Base-by-base conservation (phyloP, 2,888 invertebrate species). In the Ichneumon xanthorius region DNA sequence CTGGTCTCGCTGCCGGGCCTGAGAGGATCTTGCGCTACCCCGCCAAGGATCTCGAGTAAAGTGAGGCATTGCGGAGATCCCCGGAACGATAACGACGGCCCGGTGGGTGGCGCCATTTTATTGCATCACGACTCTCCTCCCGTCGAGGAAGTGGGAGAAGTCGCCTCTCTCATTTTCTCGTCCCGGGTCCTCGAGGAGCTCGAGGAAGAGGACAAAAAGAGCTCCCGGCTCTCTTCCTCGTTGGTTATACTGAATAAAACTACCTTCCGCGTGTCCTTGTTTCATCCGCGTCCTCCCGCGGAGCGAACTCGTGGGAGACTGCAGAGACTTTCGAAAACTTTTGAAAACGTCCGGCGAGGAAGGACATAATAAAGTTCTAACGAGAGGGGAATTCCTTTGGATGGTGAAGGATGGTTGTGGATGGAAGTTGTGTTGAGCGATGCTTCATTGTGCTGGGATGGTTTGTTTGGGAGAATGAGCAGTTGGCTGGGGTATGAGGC, bases 101-200 rank as follows among this genome's bases (percentile, higher is more conserved):
- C 92, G 87, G 92, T 93, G 93, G 93, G 93, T 93, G 93, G 93
- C 93, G 93, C 92, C 93, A 92, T 93, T 93, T 93, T 93, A 93
- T 93, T 93, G 92, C 93, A 90, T 93, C 93, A 93, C 93, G 93
- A 93, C 91, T 92, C 33, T 61, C 61, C 61, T 61, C 30, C 61
- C 61, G 61, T 16, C 1, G 61, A 33, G 61, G 16, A n/a, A 61
- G 53, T 19, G 53, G 19, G 53, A 19, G 45, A 45, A 45, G 45
- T 45, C 45, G 4, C 14, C 58, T 9, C 11, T 61, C 61, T 33
- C 26, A 11, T 26, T 26, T 26, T 58, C 11, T 61, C 72, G 78
- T 77, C 71, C 48, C 71, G 37, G 33, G 61, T 78, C 22, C 73
- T 76, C 73, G 9, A 0, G 2, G 40, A 65, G 53, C 9, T n/a